Conservation (phyloP, 1,140 invertebrate species). For the Drosophila melanogaster region Release_6_plus_ISO1_MT NT_033779.5:15010001-15010500, state of each 20-base stretch:
- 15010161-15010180: slow-evolving; percentile 13
- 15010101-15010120: slow-evolving; percentile 37
- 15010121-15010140: not conserved
- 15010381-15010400: slow-evolving; percentile 89
- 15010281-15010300: slow-evolving; percentile 94
- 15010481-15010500: slow-evolving; percentile 92
- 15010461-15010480: slow-evolving; percentile 97
- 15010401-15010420: slow-evolving; percentile 86
- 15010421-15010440: slow-evolving; percentile 88
- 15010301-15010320: slow-evolving; percentile 90
- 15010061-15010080: slow-evolving; percentile 22
- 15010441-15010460: slow-evolving; percentile 98
- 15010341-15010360: slow-evolving; percentile 99
- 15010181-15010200: slow-evolving; percentile 10
- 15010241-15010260: slow-evolving; percentile 73
- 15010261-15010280: slow-evolving; percentile 91
- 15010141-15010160: not conserved
- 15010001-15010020: slow-evolving; percentile 39
- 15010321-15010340: slow-evolving; percentile 96
- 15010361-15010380: slow-evolving; percentile 96
- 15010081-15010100: slow-evolving; percentile 64
- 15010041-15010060: slow-evolving; percentile 43
- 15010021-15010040: slow-evolving; percentile 64
- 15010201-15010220: slow-evolving; percentile 1
- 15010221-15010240: slow-evolving; percentile 8